These are phyloP conservation scores for Crocidura indochinensis DNA, from an alignment of 2,797 vertebrate genomes.

Conservation along the genomic window DNA sequence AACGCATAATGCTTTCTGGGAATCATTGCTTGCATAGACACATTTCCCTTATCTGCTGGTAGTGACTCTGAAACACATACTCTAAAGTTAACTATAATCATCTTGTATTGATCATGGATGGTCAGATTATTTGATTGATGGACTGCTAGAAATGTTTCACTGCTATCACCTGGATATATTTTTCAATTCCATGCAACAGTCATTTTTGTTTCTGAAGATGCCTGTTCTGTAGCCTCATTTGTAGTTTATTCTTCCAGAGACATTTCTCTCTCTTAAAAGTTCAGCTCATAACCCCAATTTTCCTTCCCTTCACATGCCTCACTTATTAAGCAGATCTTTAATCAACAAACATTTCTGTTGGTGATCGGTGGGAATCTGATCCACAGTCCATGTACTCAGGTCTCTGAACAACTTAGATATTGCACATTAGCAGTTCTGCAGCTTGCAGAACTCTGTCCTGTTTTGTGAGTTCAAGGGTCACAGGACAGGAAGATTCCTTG, in stretches of 20 bases:
- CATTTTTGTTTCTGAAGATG: constrained; percentile 38
- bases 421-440: neutral
- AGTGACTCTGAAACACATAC: constrained; percentile 41
- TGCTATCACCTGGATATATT: constrained; percentile 12
- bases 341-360: neutral
- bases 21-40: constrained; percentile 22
- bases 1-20: constrained; percentile 8
- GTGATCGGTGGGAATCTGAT: neutral
- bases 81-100: neutral
- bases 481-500: constrained; percentile 53
- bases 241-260: constrained; percentile 2
- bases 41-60: constrained; percentile 32
- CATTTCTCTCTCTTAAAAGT: neutral
- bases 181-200: neutral
- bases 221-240: neutral
- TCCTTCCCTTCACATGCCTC: neutral
- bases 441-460: neutral
- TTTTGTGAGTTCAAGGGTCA: constrained; percentile 68
- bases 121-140: neutral
- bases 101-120: neutral
- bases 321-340: neutral
- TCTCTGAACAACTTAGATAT: neutral
- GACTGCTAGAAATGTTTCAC: neutral
- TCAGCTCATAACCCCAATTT: neutral
- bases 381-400: neutral